phyloP scores from a whole-genome alignment of 2,888 invertebrate genomes.

The Eurois occulta region DNA sequence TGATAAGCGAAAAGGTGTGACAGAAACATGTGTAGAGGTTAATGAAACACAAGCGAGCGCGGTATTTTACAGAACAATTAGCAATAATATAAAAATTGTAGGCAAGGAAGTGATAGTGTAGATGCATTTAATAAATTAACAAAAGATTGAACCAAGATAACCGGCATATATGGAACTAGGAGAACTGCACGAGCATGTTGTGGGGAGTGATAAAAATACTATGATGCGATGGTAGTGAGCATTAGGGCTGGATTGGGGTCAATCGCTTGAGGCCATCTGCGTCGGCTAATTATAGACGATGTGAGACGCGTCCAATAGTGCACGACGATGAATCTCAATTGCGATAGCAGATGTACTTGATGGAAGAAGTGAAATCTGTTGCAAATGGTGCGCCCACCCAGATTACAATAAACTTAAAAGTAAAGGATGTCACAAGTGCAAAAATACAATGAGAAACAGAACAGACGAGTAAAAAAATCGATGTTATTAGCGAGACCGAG shows the following conservation, averaged over 20 bases:
- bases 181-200: constrained; percentile 74
- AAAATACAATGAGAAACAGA: constrained; percentile 36
- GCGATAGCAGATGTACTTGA: constrained; percentile 75
- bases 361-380: constrained; percentile 68
- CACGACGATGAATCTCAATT: constrained; percentile 82
- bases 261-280: constrained; percentile 89
- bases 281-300: constrained; percentile 87
- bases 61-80: constrained; percentile 26
- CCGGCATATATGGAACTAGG: constrained; percentile 66
- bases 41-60: constrained; percentile 46
- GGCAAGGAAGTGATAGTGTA: constrained; percentile 26
- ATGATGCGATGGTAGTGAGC: constrained; percentile 80
- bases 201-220: constrained; percentile 86
- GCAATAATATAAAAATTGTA: constrained; percentile 36
- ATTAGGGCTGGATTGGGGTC: constrained; percentile 89
- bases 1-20: constrained; percentile 30
- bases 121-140: constrained; percentile 48
- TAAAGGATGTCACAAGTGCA: constrained; percentile 26
- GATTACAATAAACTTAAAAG: constrained; percentile 40
- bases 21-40: constrained; percentile 40
- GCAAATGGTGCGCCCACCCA: constrained; percentile 64
- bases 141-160: constrained; percentile 59
- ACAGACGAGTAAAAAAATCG: constrained; percentile 40
- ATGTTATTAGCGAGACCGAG: constrained; percentile 49
- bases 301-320: constrained; percentile 82